A percentile compares a stretch with the other conserved stretches of the same genome.
These are phyloP conservation scores for Trogon surrucura DNA, from an alignment of 2,113 vertebrate species.

Conservation along the genomic window DNA sequence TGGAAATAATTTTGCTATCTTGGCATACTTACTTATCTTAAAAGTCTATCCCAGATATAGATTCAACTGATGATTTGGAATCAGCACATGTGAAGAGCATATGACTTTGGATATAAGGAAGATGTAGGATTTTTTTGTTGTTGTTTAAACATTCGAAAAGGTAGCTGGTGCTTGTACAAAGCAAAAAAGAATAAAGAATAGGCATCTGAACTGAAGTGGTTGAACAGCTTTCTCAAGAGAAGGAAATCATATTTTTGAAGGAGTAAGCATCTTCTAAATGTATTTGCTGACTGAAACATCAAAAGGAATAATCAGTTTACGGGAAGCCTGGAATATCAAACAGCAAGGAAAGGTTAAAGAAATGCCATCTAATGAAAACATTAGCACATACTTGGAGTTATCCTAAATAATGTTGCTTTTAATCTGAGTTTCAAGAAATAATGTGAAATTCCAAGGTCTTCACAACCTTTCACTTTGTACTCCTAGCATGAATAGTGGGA, in stretches of 20 bases:
- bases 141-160: background rate
- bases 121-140: background rate
- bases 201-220: background rate
- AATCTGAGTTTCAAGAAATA: background rate
- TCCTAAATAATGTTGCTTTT: background rate
- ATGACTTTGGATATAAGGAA: background rate
- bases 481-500: background rate
- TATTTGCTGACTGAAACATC: background rate
- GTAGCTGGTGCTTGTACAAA: background rate
- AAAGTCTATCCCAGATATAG: background rate
- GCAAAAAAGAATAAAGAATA: background rate
- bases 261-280: background rate
- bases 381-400: background rate
- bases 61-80: background rate
- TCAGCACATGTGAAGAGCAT: background rate
- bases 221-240: background rate
- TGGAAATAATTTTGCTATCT: background rate
- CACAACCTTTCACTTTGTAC: background rate
- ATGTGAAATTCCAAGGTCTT: background rate
- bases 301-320: background rate
- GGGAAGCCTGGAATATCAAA: background rate
- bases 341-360: background rate
- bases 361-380: background rate
- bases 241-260: background rate
- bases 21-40: background rate